Conservation (phyloP, 2,888 invertebrate species). For the Papilio protenor region DNA sequence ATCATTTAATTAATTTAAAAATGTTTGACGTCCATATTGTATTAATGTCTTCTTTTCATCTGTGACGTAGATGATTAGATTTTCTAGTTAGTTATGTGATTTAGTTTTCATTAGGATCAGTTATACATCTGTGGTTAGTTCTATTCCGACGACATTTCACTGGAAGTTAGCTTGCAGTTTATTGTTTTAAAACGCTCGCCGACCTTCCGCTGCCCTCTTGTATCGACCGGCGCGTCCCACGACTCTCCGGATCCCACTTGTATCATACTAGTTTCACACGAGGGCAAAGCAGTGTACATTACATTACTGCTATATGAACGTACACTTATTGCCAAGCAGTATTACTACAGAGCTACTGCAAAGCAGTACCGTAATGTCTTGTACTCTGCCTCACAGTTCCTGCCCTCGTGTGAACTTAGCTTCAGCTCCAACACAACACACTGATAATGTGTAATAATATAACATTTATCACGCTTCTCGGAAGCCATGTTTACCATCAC, state of each 20-base stretch:
- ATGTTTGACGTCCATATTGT: not conserved
- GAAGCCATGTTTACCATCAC: constrained; percentile 71
- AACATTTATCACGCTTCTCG: constrained; percentile 65
- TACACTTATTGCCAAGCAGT: not conserved
- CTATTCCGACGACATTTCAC: not conserved
- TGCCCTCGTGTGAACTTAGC: not conserved
- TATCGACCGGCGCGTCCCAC: constrained; percentile 27
- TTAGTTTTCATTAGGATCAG: not conserved
- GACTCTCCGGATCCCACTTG: constrained; percentile 15
- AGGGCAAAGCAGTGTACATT: not conserved
- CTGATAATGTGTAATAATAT: constrained; percentile 62
- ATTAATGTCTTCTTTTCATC: not conserved
- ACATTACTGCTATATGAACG: not conserved
- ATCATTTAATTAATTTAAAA: constrained; percentile 7
- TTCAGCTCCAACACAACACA: constrained; percentile 48
- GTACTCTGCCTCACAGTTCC: not conserved
- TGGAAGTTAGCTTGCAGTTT: not conserved
- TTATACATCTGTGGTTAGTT: not conserved
- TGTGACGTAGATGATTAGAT: too few relatives aligned
- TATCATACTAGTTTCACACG: not conserved
- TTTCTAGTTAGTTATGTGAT: not conserved
- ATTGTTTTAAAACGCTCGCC: constrained; percentile 10
- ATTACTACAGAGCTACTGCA: too few relatives aligned
- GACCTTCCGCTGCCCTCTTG: constrained; percentile 12
- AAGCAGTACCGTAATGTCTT: not conserved